phyloP scores from a whole-genome alignment of 2,888 invertebrate genomes.

The Clepsis dumicolana region DNA sequence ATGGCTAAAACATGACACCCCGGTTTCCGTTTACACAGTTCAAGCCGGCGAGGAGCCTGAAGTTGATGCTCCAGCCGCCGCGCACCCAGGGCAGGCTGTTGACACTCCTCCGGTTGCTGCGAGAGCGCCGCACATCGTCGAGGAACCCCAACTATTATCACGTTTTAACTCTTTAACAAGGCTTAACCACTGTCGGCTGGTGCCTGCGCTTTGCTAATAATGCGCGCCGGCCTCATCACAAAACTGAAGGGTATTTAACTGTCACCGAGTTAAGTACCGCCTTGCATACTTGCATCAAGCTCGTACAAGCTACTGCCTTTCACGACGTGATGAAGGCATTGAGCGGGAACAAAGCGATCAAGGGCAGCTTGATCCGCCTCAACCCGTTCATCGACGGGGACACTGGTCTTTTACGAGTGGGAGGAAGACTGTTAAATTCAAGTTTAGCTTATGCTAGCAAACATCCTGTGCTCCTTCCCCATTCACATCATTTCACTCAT shows the following conservation, averaged over 20 bases:
- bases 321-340: not conserved
- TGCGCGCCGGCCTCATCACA: not conserved
- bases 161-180: not conserved
- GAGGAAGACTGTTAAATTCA: conserved; percentile 10
- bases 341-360: not conserved
- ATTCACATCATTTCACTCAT: conserved; percentile 10
- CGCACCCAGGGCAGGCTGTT: not conserved
- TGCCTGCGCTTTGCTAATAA: not conserved
- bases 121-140: not conserved
- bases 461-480: conserved; percentile 20
- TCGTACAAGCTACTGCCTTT: not conserved
- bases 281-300: not conserved
- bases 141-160: not conserved
- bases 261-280: not conserved
- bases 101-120: not conserved
- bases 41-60: not conserved
- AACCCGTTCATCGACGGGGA: not conserved
- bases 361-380: not conserved
- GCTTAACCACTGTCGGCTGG: not conserved
- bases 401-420: conserved; percentile 9
- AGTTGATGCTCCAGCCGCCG: not conserved
- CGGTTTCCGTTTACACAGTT: not conserved
- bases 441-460: not conserved
- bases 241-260: not conserved
- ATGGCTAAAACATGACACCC: not conserved